phyloP scores from a whole-genome alignment of 2,888 invertebrate genomes.

The Pomacea canaliculata region DNA sequence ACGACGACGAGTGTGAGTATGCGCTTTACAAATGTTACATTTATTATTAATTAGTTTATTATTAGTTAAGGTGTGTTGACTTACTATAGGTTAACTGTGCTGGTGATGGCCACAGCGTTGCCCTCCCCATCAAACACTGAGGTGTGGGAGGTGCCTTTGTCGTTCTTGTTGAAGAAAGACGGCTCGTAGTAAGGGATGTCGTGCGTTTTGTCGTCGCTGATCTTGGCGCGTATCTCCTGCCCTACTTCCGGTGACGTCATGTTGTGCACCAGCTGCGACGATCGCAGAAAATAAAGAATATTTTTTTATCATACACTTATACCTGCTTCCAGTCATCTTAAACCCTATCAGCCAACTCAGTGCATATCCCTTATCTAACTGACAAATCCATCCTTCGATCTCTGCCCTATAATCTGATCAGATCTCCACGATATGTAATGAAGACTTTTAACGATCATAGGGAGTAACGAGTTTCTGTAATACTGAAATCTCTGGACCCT shows the following conservation, averaged over 20 bases:
- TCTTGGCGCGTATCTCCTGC: slow-evolving; percentile 41
- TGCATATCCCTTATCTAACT: no score
- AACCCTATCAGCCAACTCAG: no score
- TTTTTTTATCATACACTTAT: no score
- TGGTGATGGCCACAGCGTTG: slow-evolving; percentile 92
- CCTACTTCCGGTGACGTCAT: slow-evolving; percentile 55
- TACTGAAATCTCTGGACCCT: no score
- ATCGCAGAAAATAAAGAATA: no score
- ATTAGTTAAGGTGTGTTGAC: slow-evolving; percentile 47
- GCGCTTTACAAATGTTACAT: neutral
- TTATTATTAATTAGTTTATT: no score
- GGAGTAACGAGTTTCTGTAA: no score
- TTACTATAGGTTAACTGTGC: slow-evolving; percentile 88
- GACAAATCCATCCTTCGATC: no score
- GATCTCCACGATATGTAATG: no score
- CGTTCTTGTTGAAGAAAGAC: slow-evolving; percentile 68
- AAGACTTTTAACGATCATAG: no score
- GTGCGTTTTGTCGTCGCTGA: slow-evolving; percentile 54
- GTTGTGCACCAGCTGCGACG: slow-evolving; percentile 52
- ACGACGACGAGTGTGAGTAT: neutral
- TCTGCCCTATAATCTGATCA: no score
- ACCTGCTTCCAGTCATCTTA: no score
- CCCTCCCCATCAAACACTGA: slow-evolving; percentile 87
- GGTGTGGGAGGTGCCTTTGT: slow-evolving; percentile 90
- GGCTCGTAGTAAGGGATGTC: slow-evolving; percentile 60